Conservation (phyloP, 2,113 vertebrate genomes). For the Ailurus styani region DNA sequence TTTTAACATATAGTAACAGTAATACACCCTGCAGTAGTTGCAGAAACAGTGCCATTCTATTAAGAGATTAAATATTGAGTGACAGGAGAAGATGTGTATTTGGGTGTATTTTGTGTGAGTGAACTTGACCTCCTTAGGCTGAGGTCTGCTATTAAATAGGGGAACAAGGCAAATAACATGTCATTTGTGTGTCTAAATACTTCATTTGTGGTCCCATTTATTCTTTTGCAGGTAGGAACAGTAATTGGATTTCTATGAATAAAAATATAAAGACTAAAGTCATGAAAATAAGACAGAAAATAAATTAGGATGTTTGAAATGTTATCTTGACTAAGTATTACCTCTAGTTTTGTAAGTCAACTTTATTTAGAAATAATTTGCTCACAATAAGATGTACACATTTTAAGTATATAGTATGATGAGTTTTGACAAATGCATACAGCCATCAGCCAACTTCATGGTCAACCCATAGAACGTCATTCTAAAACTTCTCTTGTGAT, state of each 20-base stretch:
- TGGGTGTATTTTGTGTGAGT: neutral
- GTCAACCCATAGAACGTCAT: neutral
- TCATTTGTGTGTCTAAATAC: neutral
- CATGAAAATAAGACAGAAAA: neutral
- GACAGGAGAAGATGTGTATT: neutral
- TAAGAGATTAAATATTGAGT: neutral
- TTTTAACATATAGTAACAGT: neutral
- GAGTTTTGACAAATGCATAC: neutral
- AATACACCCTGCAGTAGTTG: neutral
- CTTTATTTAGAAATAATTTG: neutral
- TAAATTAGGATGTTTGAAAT: neutral
- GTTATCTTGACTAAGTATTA: neutral
- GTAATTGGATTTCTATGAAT: neutral
- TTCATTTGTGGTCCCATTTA: neutral
- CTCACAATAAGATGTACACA: neutral
- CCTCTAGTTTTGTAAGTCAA: neutral
- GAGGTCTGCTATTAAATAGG: neutral
- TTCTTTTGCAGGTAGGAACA: neutral
- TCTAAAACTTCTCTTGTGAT: neutral
- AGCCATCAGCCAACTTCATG: neutral
- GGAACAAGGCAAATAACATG: neutral
- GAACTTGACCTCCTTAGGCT: neutral
- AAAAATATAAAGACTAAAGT: neutral
- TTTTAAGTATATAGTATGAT: neutral
- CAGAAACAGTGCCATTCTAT: neutral